Evolutionary conservation across 2,888 invertebrate genomes (phyloP).

Genomic region (Shargacucullia verbasci): DNA sequence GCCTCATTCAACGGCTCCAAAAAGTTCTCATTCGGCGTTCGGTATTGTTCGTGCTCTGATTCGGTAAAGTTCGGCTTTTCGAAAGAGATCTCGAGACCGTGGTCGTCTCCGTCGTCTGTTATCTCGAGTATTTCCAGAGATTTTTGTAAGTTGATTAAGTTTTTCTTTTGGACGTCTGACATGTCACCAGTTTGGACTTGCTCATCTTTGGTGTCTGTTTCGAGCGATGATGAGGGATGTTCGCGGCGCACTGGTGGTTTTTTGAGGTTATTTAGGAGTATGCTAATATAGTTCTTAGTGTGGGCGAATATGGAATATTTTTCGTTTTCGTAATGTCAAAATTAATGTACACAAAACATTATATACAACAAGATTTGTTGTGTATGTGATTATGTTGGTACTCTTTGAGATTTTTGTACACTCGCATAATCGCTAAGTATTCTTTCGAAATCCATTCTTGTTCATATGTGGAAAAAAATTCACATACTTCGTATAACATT

Average conservation of each 20-base stretch:
- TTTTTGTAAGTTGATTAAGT: conserved; percentile 67
- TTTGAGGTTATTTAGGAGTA: conserved; percentile 1
- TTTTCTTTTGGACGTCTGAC: conserved; percentile 58
- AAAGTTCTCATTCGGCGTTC: conserved; percentile 78
- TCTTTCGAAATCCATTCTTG: no score
- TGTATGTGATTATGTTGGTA: no score
- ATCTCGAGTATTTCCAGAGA: conserved; percentile 78
- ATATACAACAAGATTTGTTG: no score
- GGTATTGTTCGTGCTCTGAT: conserved; percentile 75
- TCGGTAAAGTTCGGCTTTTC: conserved; percentile 75
- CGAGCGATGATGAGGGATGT: conserved; percentile 27
- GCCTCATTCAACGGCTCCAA: conserved; percentile 78
- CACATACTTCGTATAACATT: no score
- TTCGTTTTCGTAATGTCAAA: no score
- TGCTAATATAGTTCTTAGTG: background rate
- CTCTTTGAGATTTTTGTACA: no score
- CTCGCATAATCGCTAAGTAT: no score
- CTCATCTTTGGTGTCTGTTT: conserved; percentile 69
- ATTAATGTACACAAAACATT: no score
- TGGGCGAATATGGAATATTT: no score
- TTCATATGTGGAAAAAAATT: no score
- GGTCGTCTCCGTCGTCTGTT: conserved; percentile 63
- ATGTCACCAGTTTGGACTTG: conserved; percentile 65
- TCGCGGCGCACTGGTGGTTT: conserved; percentile 31
- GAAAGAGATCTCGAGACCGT: conserved; percentile 75